phyloP scores from a whole-genome alignment of 2,888 invertebrate genomes.

The Acanthosepion esculentum region DNA sequence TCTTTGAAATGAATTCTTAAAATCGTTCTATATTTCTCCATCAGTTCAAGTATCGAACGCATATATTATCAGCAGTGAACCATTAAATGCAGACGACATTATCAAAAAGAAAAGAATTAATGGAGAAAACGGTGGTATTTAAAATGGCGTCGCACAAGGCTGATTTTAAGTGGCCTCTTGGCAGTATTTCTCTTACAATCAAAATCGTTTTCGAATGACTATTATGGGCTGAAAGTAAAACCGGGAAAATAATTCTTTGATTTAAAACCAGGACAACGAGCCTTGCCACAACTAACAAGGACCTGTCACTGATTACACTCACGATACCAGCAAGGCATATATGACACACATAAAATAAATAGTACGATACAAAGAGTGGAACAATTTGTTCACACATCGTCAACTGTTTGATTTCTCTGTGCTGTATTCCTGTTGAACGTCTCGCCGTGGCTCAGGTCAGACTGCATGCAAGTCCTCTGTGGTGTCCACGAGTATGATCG shows the following conservation, averaged over 20 bases:
- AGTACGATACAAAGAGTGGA: not conserved
- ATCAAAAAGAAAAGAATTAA: not conserved
- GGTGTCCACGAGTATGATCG: not conserved
- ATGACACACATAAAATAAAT: not conserved
- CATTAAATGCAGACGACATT: not conserved
- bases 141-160: not conserved
- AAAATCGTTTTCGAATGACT: no score
- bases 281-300: not conserved
- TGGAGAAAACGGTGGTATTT: not conserved
- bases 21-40: not conserved
- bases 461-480: not conserved
- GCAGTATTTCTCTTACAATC: not conserved
- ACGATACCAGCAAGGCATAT: not conserved
- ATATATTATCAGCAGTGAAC: not conserved
- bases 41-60: not conserved
- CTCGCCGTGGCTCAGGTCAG: not conserved
- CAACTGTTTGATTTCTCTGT: not conserved
- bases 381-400: not conserved
- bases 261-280: no score
- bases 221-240: not conserved
- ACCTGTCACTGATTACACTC: not conserved
- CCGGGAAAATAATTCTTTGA: not conserved
- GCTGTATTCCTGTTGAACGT: not conserved
- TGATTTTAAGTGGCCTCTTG: not conserved
- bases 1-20: not conserved